Evolutionary conservation across 2,888 invertebrate species (phyloP).

Genomic region (Drosophila borborema): DNA sequence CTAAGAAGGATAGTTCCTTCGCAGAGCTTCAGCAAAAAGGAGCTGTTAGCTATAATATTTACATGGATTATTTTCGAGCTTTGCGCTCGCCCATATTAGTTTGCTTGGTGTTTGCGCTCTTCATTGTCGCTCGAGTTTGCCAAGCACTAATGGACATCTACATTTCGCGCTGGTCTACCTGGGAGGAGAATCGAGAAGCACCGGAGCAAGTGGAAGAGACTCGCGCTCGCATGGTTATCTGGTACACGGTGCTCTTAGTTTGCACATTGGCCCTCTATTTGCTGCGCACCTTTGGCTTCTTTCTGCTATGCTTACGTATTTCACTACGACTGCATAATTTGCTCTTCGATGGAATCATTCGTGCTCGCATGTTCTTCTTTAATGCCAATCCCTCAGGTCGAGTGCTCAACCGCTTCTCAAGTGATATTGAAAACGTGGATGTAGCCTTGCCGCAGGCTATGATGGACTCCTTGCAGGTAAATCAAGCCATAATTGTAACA

Average conservation of each 20-base stretch:
- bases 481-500: conserved; percentile 46
- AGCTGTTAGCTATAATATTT: conserved; percentile 87
- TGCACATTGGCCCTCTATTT: conserved; percentile 85
- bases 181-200: conserved; percentile 75
- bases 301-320: conserved; percentile 90
- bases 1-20: conserved; percentile 38
- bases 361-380: conserved; percentile 91
- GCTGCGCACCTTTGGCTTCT: conserved; percentile 88
- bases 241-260: conserved; percentile 74
- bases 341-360: conserved; percentile 91
- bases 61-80: conserved; percentile 86
- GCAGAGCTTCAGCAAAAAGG: conserved; percentile 87
- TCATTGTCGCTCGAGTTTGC: conserved; percentile 87
- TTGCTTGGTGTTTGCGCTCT: conserved; percentile 83
- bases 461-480: conserved; percentile 87
- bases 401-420: conserved; percentile 91
- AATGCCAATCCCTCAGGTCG: conserved; percentile 89
- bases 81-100: conserved; percentile 85
- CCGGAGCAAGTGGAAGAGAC: conserved; percentile 48
- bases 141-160: conserved; percentile 91
- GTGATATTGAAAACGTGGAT: conserved; percentile 89
- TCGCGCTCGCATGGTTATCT: conserved; percentile 71
- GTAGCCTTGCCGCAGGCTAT: conserved; percentile 87
- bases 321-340: conserved; percentile 90
- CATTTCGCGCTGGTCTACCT: conserved; percentile 89